These are phyloP conservation scores for Simalia tracyae DNA, from an alignment of 2,797 vertebrate species.

Conservation along the genomic window DNA sequence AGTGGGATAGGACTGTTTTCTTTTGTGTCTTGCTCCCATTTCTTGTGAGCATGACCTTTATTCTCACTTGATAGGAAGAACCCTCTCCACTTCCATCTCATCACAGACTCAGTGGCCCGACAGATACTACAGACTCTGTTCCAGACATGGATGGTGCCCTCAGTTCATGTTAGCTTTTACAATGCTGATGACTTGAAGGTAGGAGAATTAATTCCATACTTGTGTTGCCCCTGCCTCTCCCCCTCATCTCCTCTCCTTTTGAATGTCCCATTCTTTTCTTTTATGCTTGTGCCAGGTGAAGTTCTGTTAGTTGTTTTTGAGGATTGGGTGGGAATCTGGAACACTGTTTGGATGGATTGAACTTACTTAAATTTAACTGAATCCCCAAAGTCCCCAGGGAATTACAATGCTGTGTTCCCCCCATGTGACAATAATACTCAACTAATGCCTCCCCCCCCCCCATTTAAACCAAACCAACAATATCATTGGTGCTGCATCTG, in stretches of 20 bases:
- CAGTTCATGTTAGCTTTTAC: constrained; percentile 91
- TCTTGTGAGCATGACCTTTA: constrained; percentile 19
- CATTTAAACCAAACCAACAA: not conserved
- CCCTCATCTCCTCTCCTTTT: not conserved
- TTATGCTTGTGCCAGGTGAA: not conserved
- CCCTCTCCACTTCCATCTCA: constrained; percentile 93
- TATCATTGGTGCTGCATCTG: not conserved
- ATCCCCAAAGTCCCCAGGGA: no score
- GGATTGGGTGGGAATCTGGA: not conserved
- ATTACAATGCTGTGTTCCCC: no score
- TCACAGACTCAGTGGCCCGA: constrained; percentile 88
- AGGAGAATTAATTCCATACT: constrained; percentile 35
- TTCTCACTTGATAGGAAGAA: constrained; percentile 82
- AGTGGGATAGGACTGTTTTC: not conserved
- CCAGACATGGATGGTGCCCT: constrained; percentile 95
- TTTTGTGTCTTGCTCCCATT: not conserved
- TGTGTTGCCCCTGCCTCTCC: not conserved
- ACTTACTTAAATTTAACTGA: not conserved
- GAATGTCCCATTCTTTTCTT: not conserved
- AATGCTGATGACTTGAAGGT: constrained; percentile 91
- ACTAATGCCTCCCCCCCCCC: no score
- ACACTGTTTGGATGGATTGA: not conserved
- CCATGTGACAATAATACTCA: no score
- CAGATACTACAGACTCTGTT: constrained; percentile 88
- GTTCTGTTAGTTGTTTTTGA: not conserved